Evolutionary conservation across 2,113 vertebrate genomes (phyloP).

Genomic region (Eupsittula cactorum): DNA sequence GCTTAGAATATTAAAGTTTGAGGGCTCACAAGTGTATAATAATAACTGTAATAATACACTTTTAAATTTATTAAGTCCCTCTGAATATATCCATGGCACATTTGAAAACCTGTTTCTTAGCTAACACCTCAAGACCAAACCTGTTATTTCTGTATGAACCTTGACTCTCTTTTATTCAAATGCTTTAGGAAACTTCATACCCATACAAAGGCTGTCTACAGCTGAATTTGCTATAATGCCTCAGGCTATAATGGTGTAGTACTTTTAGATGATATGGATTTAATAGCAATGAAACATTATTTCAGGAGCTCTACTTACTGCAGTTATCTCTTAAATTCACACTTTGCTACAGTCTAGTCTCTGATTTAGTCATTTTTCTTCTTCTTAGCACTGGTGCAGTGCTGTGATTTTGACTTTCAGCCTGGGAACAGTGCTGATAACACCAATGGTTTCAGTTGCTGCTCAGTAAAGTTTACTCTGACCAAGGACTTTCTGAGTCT

Average conservation of each 20-base stretch:
- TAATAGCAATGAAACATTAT: neutral
- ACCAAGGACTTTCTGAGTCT: no score
- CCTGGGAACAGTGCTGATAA: no score
- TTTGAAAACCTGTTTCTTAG: neutral
- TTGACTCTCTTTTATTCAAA: neutral
- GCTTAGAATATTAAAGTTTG: neutral
- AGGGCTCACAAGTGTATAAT: neutral
- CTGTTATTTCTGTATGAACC: neutral
- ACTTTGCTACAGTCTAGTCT: neutral
- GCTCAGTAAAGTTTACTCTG: no score
- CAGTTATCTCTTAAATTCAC: neutral
- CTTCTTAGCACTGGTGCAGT: no score
- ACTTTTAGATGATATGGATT: neutral
- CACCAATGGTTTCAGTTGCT: no score
- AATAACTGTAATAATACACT: neutral
- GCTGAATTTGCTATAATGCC: neutral
- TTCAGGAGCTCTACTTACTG: neutral
- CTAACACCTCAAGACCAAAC: neutral
- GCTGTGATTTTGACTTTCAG: no score
- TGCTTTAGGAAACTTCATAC: neutral
- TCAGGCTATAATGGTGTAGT: neutral
- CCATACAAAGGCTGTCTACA: neutral
- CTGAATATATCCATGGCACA: neutral
- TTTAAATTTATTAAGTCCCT: neutral
- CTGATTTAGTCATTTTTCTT: neutral